Evolutionary conservation across 2,113 vertebrate species (phyloP).

Genomic region (Corydoras maculifer): DNA sequence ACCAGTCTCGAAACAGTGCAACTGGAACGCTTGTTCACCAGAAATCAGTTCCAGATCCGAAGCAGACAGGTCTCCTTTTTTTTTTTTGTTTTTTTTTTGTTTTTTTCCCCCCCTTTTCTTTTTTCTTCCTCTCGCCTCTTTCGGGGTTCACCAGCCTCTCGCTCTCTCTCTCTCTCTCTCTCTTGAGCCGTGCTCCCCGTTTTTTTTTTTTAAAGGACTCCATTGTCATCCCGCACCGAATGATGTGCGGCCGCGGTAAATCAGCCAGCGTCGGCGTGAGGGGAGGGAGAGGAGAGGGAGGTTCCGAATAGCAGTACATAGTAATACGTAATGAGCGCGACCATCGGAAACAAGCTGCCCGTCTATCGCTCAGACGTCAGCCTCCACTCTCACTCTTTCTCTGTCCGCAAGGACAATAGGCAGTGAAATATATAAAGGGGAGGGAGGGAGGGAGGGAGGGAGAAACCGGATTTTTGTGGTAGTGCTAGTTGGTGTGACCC

Average conservation of each 20-base stretch:
- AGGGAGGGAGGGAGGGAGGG: slow-evolving; percentile 47
- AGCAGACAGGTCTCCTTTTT: neutral
- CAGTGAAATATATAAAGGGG: slow-evolving; percentile 55
- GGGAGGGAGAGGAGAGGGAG: neutral
- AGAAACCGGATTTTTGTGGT: slow-evolving; percentile 54
- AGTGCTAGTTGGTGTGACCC: slow-evolving; percentile 57
- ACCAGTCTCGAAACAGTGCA: neutral
- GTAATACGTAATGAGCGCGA: slow-evolving; percentile 11
- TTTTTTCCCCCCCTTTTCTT: too few species aligned
- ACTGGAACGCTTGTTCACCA: neutral
- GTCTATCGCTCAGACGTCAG: neutral
- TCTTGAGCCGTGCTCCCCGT: slow-evolving; percentile 13
- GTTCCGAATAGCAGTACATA: slow-evolving; percentile 6
- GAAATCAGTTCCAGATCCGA: neutral
- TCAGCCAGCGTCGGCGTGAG: neutral
- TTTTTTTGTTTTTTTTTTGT: too few species aligned
- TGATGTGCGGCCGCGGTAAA: slow-evolving; percentile 24
- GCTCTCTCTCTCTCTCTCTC: too few species aligned
- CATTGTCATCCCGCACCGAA: slow-evolving; percentile 14
- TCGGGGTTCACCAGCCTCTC: neutral
- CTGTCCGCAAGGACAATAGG: slow-evolving; percentile 63
- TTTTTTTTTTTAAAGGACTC: slow-evolving; percentile 15
- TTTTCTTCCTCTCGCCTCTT: neutral
- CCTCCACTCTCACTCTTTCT: slow-evolving; percentile 4
- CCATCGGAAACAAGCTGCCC: slow-evolving; percentile 18